These are phyloP conservation scores for Coreoperca whiteheadi DNA, from an alignment of 2,113 vertebrate genomes.

Conservation along the genomic window DNA sequence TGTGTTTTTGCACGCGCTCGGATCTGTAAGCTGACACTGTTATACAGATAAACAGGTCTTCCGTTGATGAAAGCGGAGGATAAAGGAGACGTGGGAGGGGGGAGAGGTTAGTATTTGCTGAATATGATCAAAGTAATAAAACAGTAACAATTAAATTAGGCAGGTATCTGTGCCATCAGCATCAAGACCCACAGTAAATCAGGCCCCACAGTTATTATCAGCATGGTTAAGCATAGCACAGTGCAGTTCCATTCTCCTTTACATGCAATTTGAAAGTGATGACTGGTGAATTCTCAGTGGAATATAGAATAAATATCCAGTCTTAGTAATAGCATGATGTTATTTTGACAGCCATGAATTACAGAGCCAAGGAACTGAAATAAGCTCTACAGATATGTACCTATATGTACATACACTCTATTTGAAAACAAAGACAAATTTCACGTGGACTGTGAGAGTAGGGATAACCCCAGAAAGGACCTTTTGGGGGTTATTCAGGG, in stretches of 20 bases:
- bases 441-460: not conserved
- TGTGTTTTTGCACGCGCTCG: not conserved
- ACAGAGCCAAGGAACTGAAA: not conserved
- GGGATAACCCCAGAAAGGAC: not conserved
- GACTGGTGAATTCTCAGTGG: constrained; percentile 43
- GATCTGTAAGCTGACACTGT: constrained; percentile 39
- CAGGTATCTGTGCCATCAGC: constrained; percentile 68
- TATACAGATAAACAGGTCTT: constrained; percentile 56
- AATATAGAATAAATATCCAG: constrained; percentile 48
- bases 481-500: not conserved
- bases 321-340: constrained; percentile 20
- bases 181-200: constrained; percentile 63
- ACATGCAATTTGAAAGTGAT: constrained; percentile 55
- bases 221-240: constrained; percentile 67
- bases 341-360: constrained; percentile 26
- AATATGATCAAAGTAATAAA: constrained; percentile 74
- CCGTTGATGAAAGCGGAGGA: constrained; percentile 53
- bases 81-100: constrained; percentile 35
- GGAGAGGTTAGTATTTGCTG: constrained; percentile 60
- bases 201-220: constrained; percentile 65
- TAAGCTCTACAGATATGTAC: not conserved
- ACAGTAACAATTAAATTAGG: constrained; percentile 72
- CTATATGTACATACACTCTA: not conserved
- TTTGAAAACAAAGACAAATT: not conserved
- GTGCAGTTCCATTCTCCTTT: constrained; percentile 26